Base-by-base conservation (phyloP, 2,888 invertebrate genomes). In the Scelioninae gen. 1 region DNA sequence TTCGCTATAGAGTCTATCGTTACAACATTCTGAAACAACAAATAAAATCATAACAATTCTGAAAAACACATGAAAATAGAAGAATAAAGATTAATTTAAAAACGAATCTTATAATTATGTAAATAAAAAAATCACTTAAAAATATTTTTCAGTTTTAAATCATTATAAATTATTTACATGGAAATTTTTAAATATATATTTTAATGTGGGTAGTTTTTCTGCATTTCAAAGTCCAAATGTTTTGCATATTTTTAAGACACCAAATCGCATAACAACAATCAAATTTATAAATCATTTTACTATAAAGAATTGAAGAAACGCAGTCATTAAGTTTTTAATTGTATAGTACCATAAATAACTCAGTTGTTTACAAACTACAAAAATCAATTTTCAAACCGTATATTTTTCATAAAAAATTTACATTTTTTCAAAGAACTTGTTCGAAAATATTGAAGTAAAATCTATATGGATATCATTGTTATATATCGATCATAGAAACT, bases 1-100 rank as follows among this genome's bases (percentile, higher is more conserved):
- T 93, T 91, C 93, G 92, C 94, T 7, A 86, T 10, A 0, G 88
- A 93, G 85, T 95, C 95, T 92, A 96, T 95, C 85, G 93, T 93
- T 23, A 96, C 94, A 51, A 95, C 95, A 87, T 93, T 94, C 96
- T 96, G 90, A 7, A 91, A 90, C 4, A 23, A 23, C 23, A 23
- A 23, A 23, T 23, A 4, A 23, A 23, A 23, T 23, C 23, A 2
- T 23, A 23, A 23, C 4, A 23, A 23, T 63, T 75, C 84, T n/a
- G 31, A 40, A 13, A 43, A 69, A 58, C 45, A 6, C 45, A 62
- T 29, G 0, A 47, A n/a, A 45, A 62, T 31, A 13, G 13, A 47
- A 45, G 11, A 34, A 34, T 9, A 6, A 34, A 34, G 0, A 1
- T 1, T 34, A 34, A 34, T 34, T 43, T 6, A n/a, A 43, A 0